Conservation (phyloP, 2,888 invertebrate genomes). For the Yponomeuta malinellus region DNA sequence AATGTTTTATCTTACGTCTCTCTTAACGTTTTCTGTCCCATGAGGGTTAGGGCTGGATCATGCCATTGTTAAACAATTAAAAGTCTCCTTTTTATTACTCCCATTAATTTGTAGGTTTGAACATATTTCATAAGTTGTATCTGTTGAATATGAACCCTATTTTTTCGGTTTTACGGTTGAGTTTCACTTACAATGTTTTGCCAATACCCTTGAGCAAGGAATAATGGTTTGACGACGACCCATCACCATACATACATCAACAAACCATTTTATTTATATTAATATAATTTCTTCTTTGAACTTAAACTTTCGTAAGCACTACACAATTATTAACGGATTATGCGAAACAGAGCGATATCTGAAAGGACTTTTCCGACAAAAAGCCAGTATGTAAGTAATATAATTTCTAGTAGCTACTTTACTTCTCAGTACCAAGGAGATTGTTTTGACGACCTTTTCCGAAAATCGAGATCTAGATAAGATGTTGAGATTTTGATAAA, state of each 20-base stretch:
- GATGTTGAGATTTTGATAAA: neutral
- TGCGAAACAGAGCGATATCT: too few species aligned
- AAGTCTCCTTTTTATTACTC: neutral
- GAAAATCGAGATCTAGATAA: neutral
- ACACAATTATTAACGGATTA: too few species aligned
- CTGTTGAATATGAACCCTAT: neutral
- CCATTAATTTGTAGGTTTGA: neutral
- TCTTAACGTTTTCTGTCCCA: neutral
- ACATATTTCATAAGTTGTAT: neutral
- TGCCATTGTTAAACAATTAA: conserved; percentile 8
- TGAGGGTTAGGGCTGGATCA: neutral
- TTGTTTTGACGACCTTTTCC: neutral
- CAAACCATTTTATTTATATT: neutral
- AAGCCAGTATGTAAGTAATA: too few species aligned
- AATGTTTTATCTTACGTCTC: neutral
- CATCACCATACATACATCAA: neutral
- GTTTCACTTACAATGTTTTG: neutral
- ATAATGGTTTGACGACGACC: neutral
- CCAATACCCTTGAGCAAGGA: neutral
- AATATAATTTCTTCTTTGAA: too few species aligned
- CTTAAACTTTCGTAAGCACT: too few species aligned
- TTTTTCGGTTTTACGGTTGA: neutral
- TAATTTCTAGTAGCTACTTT: neutral
- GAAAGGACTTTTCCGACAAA: too few species aligned
- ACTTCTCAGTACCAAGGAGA: neutral